These are phyloP conservation scores for Peromyscus attwateri DNA, from an alignment of 2,797 vertebrate species.

Conservation along the genomic window DNA sequence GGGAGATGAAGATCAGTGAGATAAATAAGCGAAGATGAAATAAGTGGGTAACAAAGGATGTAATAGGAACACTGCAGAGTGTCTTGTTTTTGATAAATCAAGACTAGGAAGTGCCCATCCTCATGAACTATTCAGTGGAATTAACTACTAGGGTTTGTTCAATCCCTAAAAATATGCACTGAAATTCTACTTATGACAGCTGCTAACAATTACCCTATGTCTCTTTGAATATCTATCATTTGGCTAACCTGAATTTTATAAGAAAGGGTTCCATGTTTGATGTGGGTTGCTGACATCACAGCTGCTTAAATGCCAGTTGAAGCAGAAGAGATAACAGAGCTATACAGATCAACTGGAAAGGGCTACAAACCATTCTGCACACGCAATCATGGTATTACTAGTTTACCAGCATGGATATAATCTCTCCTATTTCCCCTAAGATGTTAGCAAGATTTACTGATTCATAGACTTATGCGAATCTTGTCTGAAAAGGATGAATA, in stretches of 20 bases:
- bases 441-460: not conserved
- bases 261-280: not conserved
- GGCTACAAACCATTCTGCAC: not conserved
- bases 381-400: no score
- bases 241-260: conserved; percentile 42
- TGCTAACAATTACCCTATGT: conserved; percentile 24
- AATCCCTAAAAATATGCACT: conserved; percentile 24
- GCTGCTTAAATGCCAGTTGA: conserved; percentile 15
- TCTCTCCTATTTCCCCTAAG: not conserved
- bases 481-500: not conserved
- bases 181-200: conserved; percentile 11
- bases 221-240: not conserved
- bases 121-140: not conserved
- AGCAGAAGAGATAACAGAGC: not conserved
- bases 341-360: not conserved
- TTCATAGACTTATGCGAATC: not conserved
- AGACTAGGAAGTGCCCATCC: conserved; percentile 1
- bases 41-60: conserved; percentile 30
- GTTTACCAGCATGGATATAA: not conserved
- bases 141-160: conserved; percentile 3
- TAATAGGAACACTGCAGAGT: not conserved
- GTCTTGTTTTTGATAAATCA: not conserved
- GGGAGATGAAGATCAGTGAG: conserved; percentile 28
- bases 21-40: conserved; percentile 48
- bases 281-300: not conserved